Conservation (phyloP, 2,888 invertebrate genomes). For the Cantharis rustica region DNA sequence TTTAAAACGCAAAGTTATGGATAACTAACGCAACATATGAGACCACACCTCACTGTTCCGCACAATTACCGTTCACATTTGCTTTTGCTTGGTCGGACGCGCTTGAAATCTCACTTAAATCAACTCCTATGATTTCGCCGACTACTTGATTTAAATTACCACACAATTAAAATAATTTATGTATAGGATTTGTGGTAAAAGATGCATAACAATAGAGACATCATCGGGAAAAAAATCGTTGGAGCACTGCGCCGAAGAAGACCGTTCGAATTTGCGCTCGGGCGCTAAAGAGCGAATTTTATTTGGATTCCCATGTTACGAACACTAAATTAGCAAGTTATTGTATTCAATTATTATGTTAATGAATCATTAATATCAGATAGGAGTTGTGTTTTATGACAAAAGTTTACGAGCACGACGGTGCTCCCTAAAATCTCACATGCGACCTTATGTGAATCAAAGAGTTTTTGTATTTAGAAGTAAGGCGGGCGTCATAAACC, state of each 20-base stretch:
- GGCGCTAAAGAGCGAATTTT: background rate
- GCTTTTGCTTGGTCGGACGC: constrained; percentile 40
- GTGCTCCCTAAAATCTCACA: constrained; percentile 16
- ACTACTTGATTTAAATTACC: constrained; percentile 18
- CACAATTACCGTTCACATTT: constrained; percentile 46
- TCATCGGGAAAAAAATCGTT: background rate
- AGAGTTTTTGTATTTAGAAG: constrained; percentile 24
- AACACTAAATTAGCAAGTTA: background rate
- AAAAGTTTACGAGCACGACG: background rate
- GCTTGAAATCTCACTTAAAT: constrained; percentile 42
- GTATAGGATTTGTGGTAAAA: background rate
- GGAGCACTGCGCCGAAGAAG: background rate
- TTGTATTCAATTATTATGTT: background rate
- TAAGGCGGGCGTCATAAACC: constrained; percentile 53
- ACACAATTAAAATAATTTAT: constrained; percentile 6
- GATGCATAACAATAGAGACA: background rate
- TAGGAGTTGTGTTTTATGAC: background rate
- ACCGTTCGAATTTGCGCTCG: background rate
- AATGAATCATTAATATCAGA: constrained; percentile 1
- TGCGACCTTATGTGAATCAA: constrained; percentile 16
- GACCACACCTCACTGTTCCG: constrained; percentile 48
- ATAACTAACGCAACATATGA: constrained; percentile 33
- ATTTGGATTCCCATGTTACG: background rate
- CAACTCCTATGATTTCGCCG: constrained; percentile 35
- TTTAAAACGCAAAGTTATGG: constrained; percentile 21